Base-by-base conservation (phyloP, 2,113 vertebrate genomes). In the Pantherophis guttatus region DNA sequence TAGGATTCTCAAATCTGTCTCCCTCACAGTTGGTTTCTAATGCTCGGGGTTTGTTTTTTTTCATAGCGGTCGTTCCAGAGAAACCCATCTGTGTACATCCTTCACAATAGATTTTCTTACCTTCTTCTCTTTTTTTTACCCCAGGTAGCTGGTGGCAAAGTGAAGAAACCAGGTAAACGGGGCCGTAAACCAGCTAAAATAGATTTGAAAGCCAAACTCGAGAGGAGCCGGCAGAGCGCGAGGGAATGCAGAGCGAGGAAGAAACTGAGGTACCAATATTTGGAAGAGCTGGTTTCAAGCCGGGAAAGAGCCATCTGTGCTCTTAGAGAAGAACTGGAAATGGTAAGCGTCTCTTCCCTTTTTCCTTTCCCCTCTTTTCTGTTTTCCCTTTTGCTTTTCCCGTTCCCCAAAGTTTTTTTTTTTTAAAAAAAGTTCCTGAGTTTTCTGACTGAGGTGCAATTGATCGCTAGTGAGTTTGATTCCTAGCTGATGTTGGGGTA, bases 261-360 rank as follows among this genome's bases (percentile, higher is more conserved):
- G 12, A 70, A 70, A 70, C 29, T 70, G 5, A 6, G 65, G 12
- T 70, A n/a, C 65, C 29, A 70, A 70, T 70, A 70, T 15, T 29
- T 70, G 29, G 29, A 70, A 70, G 5, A 70, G 5, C 65, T 70
- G 65, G 12, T 70, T n/a, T 70, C 29, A 1, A 70, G 65, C 65
- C 12, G 5, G 13, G 65, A 70, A 70, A 70, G 5, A 70, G 65
- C 12, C 11, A 70, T 70, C 12, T 70, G 65, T n/a, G 29, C 29
- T 70, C 65, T 70, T n/a, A 70, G 29, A 70, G 85, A 50, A 44
- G 85, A 50, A 44, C 39, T 21, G 11, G 85, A 50, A 50, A 58
- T 29, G 99, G 99, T 99, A 97, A 97, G 26, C 0, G 33, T 2
- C 50, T 23, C 9, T 2, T 13, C 53, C 1, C 1, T 26, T 5